phyloP scores from a whole-genome alignment of 1,140 invertebrate genomes.

The Rhynchophorus ferrugineus region DNA sequence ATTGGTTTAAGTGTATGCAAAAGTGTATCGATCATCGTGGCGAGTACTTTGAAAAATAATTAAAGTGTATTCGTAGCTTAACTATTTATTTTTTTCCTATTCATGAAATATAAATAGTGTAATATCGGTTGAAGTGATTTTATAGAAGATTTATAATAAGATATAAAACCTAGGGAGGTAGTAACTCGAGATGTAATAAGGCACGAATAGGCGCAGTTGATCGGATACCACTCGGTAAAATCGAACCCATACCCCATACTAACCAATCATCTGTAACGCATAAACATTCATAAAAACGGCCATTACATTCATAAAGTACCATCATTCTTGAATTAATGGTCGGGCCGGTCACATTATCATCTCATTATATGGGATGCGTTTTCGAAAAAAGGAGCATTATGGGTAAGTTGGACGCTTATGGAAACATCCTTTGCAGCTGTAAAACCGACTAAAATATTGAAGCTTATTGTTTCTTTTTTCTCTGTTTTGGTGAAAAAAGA shows the following conservation, averaged over 20 bases:
- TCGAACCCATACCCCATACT: constrained; percentile 29
- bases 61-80: too few relatives aligned
- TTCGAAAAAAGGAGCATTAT: constrained; percentile 25
- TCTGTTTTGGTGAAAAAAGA: too few relatives aligned
- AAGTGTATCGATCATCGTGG: too few relatives aligned
- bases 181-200: not conserved
- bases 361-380: constrained; percentile 31
- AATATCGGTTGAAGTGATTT: too few relatives aligned
- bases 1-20: too few relatives aligned
- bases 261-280: constrained; percentile 42
- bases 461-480: not conserved
- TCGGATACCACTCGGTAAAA: not conserved
- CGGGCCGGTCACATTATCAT: constrained; percentile 37
- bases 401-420: constrained; percentile 7
- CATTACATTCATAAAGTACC: constrained; percentile 39
- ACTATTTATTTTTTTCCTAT: too few relatives aligned
- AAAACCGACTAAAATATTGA: constrained; percentile 20
- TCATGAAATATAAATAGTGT: too few relatives aligned
- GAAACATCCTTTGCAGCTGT: constrained; percentile 10
- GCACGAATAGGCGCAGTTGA: constrained; percentile 7
- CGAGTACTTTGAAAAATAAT: too few relatives aligned
- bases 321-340: constrained; percentile 38
- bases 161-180: too few relatives aligned
- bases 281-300: constrained; percentile 42
- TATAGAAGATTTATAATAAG: too few relatives aligned